Evolutionary conservation across 2,113 vertebrate species (phyloP), one percentile per base, ranked within the genome.

Genomic region (Riparia riparia): DNA sequence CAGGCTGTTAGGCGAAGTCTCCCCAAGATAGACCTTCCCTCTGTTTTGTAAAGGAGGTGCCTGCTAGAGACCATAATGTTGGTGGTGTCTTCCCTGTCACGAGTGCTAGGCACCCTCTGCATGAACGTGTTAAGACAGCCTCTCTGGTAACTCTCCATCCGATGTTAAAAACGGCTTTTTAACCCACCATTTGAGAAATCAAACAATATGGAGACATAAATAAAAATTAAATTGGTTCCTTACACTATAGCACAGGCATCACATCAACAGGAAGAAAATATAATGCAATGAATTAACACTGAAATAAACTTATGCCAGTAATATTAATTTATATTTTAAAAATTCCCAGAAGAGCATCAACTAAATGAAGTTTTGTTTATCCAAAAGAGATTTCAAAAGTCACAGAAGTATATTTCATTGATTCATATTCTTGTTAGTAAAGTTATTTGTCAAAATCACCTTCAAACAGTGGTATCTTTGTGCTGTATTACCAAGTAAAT

Each of bases 71-170:
- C 15, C 8, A 1, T 29, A 34, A 65, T 54, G 25, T 54, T 44
- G 32, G 32, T 2, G 0, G 12, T 39, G 20, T 60, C 44, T 28
- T 39, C 12, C 24, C 7, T 6, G 1, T 78, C 29, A n/a, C 0
- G 2, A 29, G 12, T 45, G 39, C 17, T 32, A 7, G 34, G 7
- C 28, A 50, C 28, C 28, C 22, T 50, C 34, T 50, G 21, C 25
- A 7, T 15, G 7, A 24, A 22, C 1, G 14, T 34, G 19, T 34
- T 17, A 18, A 24, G 15, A 54, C 39, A 79, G 74, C 22, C 58
- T 17, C 50, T 65, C 19, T 54, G 34, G 25, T 54, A 65, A 29
- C n/a, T 45, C 44, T 45, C 15, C 15, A 19, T 25, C 9, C 3
- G 0, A 39, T 39, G 26, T 16, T 19, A 49, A 61, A 51, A 57